phyloP scores from a whole-genome alignment of 1,140 invertebrate species.

The Elymnias hypermnestra region DNA sequence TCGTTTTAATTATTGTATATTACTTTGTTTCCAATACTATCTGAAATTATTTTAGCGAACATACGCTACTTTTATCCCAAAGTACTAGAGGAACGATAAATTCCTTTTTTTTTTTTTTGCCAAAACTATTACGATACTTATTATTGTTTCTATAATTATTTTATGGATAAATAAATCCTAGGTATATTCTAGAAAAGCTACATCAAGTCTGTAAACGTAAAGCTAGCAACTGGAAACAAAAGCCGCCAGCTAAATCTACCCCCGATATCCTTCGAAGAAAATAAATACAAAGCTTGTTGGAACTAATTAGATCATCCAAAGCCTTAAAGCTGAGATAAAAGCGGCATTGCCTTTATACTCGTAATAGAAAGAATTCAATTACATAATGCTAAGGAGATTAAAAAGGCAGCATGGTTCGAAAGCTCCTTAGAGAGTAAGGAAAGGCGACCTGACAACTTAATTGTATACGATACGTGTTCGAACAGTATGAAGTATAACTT shows the following conservation, averaged over 20 bases:
- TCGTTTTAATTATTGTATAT: too few relatives aligned
- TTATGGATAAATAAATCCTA: too few relatives aligned
- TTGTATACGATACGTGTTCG: conserved; percentile 25
- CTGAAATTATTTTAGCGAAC: too few relatives aligned
- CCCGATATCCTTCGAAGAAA: conserved; percentile 12
- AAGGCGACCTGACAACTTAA: conserved; percentile 41
- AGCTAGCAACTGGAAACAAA: neutral
- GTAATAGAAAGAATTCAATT: conserved; percentile 57
- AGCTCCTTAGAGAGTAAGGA: conserved; percentile 41
- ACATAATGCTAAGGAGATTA: conserved; percentile 55
- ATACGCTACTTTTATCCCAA: too few relatives aligned
- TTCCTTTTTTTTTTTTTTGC: too few relatives aligned
- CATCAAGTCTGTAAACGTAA: neutral
- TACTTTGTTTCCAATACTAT: too few relatives aligned
- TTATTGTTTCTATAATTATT: too few relatives aligned
- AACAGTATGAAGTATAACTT: neutral
- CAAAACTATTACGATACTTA: too few relatives aligned
- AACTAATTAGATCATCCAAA: conserved; percentile 45
- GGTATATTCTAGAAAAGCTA: too few relatives aligned
- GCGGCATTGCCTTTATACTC: conserved; percentile 49
- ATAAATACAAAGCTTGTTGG: conserved; percentile 20
- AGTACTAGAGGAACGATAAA: too few relatives aligned
- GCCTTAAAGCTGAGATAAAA: conserved; percentile 45
- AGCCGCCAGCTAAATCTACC: conserved; percentile 2
- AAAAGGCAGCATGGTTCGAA: conserved; percentile 40